Base-by-base conservation (phyloP, 1,140 invertebrate species). In the Meloidogyne exigua region DNA sequence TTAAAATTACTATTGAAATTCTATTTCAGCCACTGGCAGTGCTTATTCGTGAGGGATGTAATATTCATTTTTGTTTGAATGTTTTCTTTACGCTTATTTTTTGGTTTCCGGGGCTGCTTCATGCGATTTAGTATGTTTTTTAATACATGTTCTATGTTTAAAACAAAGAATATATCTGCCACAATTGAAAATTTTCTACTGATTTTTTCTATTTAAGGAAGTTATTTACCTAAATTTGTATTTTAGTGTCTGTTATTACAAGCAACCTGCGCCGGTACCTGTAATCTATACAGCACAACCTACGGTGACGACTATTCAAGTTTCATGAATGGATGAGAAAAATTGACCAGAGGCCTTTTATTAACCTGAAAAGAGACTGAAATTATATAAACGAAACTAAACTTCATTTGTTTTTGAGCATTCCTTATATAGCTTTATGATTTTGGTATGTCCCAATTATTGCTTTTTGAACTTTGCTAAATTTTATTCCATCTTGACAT, bases 11-110 rank as follows among this genome's bases (percentile, higher is more conserved):
- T n/a, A n/a, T n/a, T n/a, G n/a, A n/a, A n/a, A n/a, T n/a, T n/a
- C n/a, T 9, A n/a, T 57, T 70, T 70, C 25, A 70, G 68, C 68
- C 68, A 44, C 7, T 70, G 23, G 68, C 68, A 44, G 68, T 70
- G 13, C 28, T 70, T 5, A 70, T 70, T 42, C 68, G 68, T 62
- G 42, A 70, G n/a, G 68, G 68, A 25, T 70, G 68, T 39, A 70
- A 15, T 62, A 42, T 70, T 28, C 68, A 70, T n/a, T 44, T 70
- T 70, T 70, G 36, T 26, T 57, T 70, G 42, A 70, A 70, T 62
- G 7, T 70, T 70, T 36, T 70, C 15, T 28, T 70, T 18, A 57
- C 23, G n/a, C 5, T 2, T 70, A 9, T 21, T 15, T 25, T 15
- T 44, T 70, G 28, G 28, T 26, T 70, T 44, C 68, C 68, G 25